phyloP scores from a whole-genome alignment of 2,113 vertebrate genomes.

The Chamaea fasciata region DNA sequence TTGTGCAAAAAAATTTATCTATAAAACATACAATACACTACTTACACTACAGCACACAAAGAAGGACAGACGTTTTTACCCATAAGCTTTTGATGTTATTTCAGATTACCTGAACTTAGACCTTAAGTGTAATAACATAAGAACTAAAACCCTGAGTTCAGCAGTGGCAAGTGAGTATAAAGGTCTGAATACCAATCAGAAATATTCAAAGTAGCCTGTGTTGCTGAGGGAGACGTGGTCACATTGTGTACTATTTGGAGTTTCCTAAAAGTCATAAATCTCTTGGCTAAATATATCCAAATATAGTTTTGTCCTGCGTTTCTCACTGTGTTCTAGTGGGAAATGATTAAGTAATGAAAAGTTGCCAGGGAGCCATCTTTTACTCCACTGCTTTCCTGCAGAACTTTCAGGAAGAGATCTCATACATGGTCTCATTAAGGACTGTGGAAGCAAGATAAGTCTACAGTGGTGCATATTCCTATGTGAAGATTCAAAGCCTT shows the following conservation, averaged over 20 bases:
- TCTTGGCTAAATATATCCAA: not conserved
- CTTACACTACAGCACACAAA: not conserved
- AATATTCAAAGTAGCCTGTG: not conserved
- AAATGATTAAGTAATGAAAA: not conserved
- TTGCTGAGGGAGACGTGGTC: not conserved
- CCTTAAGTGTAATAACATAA: not conserved
- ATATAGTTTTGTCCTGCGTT: not conserved
- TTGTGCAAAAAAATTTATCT: not conserved
- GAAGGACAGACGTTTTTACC: not conserved
- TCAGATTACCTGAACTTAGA: not conserved
- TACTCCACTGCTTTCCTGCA: not conserved
- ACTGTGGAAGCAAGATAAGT: not conserved
- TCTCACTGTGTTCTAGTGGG: not conserved
- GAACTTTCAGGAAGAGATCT: not conserved
- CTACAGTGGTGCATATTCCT: not conserved
- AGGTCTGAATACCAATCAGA: not conserved
- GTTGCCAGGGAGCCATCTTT: not conserved
- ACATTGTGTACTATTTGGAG: not conserved
- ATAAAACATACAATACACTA: not conserved
- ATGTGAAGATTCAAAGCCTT: not conserved
- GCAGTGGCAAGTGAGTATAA: not conserved
- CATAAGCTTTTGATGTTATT: not conserved
- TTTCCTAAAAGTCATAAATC: not conserved
- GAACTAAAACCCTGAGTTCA: not conserved
- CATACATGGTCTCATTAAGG: not conserved